These are phyloP conservation scores for Polyploca ridens DNA, from an alignment of 2,888 invertebrate species.

Conservation along the genomic window DNA sequence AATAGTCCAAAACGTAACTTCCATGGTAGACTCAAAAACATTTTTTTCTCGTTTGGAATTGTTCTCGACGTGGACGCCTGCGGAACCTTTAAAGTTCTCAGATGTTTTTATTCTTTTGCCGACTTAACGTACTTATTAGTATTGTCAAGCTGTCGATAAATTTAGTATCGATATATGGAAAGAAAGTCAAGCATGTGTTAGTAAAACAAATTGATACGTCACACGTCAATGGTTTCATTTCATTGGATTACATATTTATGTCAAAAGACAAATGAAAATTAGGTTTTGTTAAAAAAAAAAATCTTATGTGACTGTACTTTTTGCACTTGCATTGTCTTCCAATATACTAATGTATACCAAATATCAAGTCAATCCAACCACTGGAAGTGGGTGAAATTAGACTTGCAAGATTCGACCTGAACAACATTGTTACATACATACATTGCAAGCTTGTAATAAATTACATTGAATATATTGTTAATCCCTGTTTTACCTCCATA, in stretches of 20 bases:
- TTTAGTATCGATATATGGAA: not conserved
- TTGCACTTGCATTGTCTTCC: too few species aligned
- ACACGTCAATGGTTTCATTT: not conserved
- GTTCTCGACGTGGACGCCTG: conserved; percentile 27
- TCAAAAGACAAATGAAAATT: too few species aligned
- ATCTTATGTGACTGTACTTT: too few species aligned
- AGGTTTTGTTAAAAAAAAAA: too few species aligned
- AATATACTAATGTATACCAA: too few species aligned
- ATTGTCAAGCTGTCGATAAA: not conserved
- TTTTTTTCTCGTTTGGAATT: conserved; percentile 28
- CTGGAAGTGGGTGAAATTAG: too few species aligned
- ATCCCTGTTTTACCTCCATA: too few species aligned
- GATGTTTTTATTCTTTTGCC: conserved; percentile 35
- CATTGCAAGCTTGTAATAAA: too few species aligned
- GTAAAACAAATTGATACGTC: not conserved
- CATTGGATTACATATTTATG: not conserved
- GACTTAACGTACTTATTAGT: not conserved
- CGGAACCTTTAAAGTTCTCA: conserved; percentile 24
- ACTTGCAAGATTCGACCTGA: too few species aligned
- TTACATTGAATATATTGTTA: too few species aligned
- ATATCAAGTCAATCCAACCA: too few species aligned
- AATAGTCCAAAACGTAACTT: conserved; percentile 25
- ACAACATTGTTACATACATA: too few species aligned
- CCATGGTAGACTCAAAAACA: conserved; percentile 25
- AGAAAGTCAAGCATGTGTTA: not conserved